Percentiles rank a stretch among this genome's conserved stretches.
phyloP scores from a whole-genome alignment of 2,888 invertebrate species.

The Endotricha flammealis region DNA sequence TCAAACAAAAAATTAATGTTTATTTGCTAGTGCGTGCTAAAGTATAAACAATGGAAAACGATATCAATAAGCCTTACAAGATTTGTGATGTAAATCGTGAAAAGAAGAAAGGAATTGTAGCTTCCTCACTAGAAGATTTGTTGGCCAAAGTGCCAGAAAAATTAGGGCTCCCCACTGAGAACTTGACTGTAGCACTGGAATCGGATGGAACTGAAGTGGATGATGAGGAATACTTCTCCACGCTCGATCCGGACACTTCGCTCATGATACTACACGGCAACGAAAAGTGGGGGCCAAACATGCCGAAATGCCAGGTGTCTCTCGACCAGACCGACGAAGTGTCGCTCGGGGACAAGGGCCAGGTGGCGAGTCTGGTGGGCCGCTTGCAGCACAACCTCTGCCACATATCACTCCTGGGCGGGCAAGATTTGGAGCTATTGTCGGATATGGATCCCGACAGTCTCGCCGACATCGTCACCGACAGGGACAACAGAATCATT shows the following conservation, averaged over 20 bases:
- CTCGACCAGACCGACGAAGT: slow-evolving; percentile 79
- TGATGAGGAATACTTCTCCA: slow-evolving; percentile 96
- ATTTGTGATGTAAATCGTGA: slow-evolving; percentile 88
- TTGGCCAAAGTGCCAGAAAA: slow-evolving; percentile 86
- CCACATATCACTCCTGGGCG: slow-evolving; percentile 90
- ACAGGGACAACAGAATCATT: slow-evolving; percentile 85
- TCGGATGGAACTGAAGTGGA: slow-evolving; percentile 97
- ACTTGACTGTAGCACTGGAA: slow-evolving; percentile 90
- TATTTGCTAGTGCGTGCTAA: neutral
- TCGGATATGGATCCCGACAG: slow-evolving; percentile 95
- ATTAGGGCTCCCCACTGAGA: slow-evolving; percentile 80
- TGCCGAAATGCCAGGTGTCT: slow-evolving; percentile 80
- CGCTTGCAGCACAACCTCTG: slow-evolving; percentile 88
- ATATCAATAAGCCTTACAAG: slow-evolving; percentile 84
- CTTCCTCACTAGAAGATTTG: slow-evolving; percentile 87
- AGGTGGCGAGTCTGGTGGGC: slow-evolving; percentile 86
- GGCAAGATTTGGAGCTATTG: slow-evolving; percentile 88
- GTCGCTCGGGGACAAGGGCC: slow-evolving; percentile 69
- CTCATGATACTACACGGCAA: slow-evolving; percentile 88
- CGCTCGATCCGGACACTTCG: slow-evolving; percentile 91
- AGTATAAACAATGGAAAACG: slow-evolving; percentile 71
- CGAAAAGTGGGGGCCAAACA: slow-evolving; percentile 85
- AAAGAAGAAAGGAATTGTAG: slow-evolving; percentile 89
- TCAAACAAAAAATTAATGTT: neutral
- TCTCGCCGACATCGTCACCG: slow-evolving; percentile 87